These are phyloP conservation scores for Hirtodrosophila trivittata DNA, from an alignment of 2,888 invertebrate genomes.

Conservation along the genomic window DNA sequence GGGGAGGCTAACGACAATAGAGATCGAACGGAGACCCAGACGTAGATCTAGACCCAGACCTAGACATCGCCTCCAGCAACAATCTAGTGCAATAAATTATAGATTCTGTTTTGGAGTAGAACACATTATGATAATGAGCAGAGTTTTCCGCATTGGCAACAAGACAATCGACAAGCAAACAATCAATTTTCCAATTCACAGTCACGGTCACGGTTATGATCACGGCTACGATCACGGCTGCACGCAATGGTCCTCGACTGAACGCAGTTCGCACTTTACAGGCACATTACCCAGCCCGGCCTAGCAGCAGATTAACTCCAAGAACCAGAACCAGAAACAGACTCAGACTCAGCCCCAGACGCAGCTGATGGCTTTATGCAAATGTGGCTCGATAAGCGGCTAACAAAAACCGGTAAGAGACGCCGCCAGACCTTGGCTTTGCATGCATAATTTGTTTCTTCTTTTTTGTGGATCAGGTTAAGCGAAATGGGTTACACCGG, in stretches of 20 bases:
- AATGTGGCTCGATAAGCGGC: constrained; percentile 54
- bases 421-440: constrained; percentile 30
- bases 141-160: constrained; percentile 51
- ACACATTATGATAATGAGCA: constrained; percentile 54
- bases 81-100: constrained; percentile 57
- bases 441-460: constrained; percentile 43
- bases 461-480: background rate
- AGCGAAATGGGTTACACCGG: background rate
- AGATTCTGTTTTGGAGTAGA: constrained; percentile 40
- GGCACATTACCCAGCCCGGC: background rate
- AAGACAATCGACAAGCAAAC: constrained; percentile 23
- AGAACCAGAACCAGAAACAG: constrained; percentile 4
- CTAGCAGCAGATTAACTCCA: no score
- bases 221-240: background rate
- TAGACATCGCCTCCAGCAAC: constrained; percentile 15
- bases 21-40: constrained; percentile 1
- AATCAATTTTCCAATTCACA: constrained; percentile 6
- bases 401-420: constrained; percentile 50
- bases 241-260: background rate
- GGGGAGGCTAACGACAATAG: constrained; percentile 31
- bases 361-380: constrained; percentile 62
- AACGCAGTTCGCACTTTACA: no score
- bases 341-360: constrained; percentile 35
- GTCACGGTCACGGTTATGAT: constrained; percentile 40
- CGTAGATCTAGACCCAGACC: background rate